A percentile compares a stretch with the other conserved stretches of the same genome.
Evolutionary conservation across 2,113 vertebrate species (phyloP).

Genomic region (Aptenodytes patagonicus): DNA sequence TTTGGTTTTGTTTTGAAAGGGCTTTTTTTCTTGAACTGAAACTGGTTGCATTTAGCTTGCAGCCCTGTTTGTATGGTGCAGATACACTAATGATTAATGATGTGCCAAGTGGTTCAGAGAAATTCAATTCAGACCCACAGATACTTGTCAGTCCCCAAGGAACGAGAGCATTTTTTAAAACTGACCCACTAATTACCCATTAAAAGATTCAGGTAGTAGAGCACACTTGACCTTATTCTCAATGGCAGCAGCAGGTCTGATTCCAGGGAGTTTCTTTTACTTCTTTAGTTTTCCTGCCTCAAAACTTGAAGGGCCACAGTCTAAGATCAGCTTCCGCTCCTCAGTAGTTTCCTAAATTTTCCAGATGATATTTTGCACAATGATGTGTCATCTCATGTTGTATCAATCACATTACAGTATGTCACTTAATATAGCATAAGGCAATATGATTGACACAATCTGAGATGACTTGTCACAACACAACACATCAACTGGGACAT

Average conservation of each 20-base stretch:
- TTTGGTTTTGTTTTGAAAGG: neutral
- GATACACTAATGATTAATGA: constrained; percentile 48
- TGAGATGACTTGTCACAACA: constrained; percentile 74
- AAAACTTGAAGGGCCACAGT: constrained; percentile 12
- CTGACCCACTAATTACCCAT: constrained; percentile 25
- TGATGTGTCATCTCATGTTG: constrained; percentile 67
- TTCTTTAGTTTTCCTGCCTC: neutral
- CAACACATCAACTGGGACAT: constrained; percentile 58
- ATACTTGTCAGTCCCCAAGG: constrained; percentile 23
- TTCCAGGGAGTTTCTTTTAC: neutral
- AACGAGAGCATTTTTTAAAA: neutral
- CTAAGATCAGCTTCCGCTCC: neutral
- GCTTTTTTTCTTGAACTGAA: neutral
- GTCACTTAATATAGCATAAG: constrained; percentile 71
- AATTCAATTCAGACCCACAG: constrained; percentile 34
- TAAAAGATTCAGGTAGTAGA: neutral
- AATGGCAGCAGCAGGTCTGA: neutral
- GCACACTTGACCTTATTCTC: neutral
- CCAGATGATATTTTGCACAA: constrained; percentile 73
- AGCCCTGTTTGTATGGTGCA: constrained; percentile 3
- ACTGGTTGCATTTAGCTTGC: constrained; percentile 13
- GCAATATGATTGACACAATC: constrained; percentile 71
- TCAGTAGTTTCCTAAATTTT: constrained; percentile 61
- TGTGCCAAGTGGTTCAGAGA: constrained; percentile 27
- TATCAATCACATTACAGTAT: constrained; percentile 74